Conservation (phyloP, 2,797 vertebrate genomes). For the Yasuhikotakia modesta region DNA sequence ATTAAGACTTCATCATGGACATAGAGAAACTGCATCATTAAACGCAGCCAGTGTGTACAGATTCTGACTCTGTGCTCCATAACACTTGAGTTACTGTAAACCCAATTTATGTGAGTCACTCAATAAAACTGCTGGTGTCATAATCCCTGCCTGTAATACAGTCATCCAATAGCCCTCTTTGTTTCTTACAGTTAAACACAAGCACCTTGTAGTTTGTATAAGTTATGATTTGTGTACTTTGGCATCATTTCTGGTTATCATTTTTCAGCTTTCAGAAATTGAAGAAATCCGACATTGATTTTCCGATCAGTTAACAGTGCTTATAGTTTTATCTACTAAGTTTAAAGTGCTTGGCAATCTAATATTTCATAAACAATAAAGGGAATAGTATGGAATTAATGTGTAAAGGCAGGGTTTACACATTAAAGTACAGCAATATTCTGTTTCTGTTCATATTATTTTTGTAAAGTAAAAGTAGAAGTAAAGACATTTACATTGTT, state of each 20-base stretch:
- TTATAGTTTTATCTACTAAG: too few relatives aligned
- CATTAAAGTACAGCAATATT: too few relatives aligned
- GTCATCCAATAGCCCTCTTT: not conserved
- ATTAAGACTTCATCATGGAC: not conserved
- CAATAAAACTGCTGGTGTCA: not conserved
- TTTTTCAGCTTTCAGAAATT: not conserved
- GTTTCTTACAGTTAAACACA: not conserved
- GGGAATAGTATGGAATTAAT: too few relatives aligned
- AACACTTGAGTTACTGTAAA: slow-evolving; percentile 21
- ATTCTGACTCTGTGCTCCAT: not conserved
- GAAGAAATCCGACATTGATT: too few relatives aligned
- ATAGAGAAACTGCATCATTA: slow-evolving; percentile 13
- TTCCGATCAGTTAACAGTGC: too few relatives aligned
- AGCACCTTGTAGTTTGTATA: not conserved
- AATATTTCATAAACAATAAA: too few relatives aligned
- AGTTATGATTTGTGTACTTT: not conserved
- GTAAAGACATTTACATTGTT: not conserved
- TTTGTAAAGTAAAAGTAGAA: not conserved
- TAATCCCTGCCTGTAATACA: slow-evolving; percentile 1
- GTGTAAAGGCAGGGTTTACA: too few relatives aligned
- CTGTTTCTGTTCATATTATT: not conserved
- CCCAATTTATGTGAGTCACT: slow-evolving; percentile 11
- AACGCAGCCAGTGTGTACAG: slow-evolving; percentile 7
- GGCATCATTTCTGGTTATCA: not conserved
- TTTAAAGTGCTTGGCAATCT: too few relatives aligned